Percentiles rank a stretch among this genome's conserved stretches.
Evolutionary conservation across 37 sponge, comb jelly and placozoan species (phyloP).

Genomic region (Crambe crambe): DNA sequence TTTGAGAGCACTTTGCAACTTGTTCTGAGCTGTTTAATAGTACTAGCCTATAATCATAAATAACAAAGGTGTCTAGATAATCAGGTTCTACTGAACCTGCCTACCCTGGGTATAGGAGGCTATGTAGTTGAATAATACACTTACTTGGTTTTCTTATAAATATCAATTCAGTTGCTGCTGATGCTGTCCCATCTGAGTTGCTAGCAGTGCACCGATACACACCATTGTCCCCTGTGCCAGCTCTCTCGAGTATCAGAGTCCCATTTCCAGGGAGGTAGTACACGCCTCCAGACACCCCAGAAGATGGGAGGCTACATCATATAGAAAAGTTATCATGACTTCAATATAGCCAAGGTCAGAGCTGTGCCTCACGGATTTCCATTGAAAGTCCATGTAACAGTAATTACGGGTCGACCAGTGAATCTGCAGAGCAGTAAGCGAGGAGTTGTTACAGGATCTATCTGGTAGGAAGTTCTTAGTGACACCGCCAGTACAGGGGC

Average conservation of each 20-base stretch:
- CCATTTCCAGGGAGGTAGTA: slow-evolving; percentile 3
- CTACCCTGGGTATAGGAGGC: background rate
- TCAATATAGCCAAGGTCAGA: too few species aligned
- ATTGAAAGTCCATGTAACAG: slow-evolving; percentile 9
- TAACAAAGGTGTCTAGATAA: too few species aligned
- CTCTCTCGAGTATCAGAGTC: slow-evolving; percentile 7
- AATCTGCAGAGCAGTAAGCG: background rate
- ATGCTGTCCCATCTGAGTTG: background rate
- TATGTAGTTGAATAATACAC: background rate
- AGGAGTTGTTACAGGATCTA: background rate
- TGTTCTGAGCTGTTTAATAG: too few species aligned
- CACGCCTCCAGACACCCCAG: slow-evolving; percentile 1
- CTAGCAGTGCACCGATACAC: slow-evolving; percentile 5
- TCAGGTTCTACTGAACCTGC: too few species aligned
- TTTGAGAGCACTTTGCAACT: too few species aligned
- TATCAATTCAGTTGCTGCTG: background rate
- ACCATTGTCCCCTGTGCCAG: background rate
- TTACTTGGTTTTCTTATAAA: background rate
- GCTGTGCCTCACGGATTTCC: background rate
- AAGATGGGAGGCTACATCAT: background rate
- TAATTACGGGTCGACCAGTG: background rate
- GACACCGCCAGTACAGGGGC: background rate
- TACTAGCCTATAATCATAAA: too few species aligned
- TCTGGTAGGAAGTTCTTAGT: background rate
- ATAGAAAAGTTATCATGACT: background rate